phyloP scores from a whole-genome alignment of 1,140 invertebrate genomes.

The Caenorhabditis latens region DNA sequence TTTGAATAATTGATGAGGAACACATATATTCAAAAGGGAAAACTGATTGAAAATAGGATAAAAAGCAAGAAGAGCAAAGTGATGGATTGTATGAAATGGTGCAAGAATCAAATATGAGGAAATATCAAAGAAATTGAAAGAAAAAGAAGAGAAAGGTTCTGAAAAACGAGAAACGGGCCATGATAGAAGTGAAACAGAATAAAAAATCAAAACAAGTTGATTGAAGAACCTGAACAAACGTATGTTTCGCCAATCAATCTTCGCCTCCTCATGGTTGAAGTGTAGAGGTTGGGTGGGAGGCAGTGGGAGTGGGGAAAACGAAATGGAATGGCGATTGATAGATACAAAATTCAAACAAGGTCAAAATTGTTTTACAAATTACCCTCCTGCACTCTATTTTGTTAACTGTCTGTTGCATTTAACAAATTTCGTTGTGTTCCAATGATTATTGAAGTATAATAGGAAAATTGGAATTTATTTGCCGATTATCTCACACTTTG shows the following conservation, averaged over 20 bases:
- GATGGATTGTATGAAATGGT: background rate
- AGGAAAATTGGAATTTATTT: too few relatives aligned
- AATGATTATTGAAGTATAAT: too few relatives aligned
- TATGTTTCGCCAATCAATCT: constrained; percentile 49
- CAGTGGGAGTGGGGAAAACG: background rate
- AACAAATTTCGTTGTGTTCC: background rate
- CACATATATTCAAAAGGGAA: constrained; percentile 16
- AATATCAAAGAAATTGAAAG: background rate
- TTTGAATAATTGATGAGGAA: constrained; percentile 51
- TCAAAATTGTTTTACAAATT: constrained; percentile 46
- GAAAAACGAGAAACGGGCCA: constrained; percentile 17
- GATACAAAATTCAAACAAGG: constrained; percentile 47
- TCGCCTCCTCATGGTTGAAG: constrained; percentile 21
- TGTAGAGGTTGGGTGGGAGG: background rate
- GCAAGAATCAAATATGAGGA: background rate
- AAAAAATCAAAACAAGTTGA: constrained; percentile 52
- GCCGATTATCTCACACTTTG: too few relatives aligned
- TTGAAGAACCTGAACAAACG: constrained; percentile 49
- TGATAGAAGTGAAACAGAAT: constrained; percentile 2
- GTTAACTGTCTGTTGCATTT: background rate
- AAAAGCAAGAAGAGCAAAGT: constrained; percentile 1
- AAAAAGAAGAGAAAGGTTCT: background rate
- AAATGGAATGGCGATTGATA: constrained; percentile 33
- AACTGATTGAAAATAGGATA: constrained; percentile 48
- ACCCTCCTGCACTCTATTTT: background rate